Evolutionary conservation across 1,140 invertebrate species (phyloP).

Genomic region (Drosophila ananassae): DNA sequence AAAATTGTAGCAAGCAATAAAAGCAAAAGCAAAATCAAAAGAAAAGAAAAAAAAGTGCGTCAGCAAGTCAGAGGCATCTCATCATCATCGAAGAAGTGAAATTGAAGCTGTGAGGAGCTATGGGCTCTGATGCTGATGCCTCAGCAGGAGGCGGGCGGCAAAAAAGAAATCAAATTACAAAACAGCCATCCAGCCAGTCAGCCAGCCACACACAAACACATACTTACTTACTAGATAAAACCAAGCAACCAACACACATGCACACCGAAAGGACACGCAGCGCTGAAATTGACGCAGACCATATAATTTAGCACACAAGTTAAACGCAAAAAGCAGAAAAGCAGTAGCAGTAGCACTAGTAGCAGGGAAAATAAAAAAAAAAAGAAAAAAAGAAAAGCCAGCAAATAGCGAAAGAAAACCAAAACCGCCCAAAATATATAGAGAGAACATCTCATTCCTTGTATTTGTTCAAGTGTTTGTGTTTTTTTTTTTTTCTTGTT

Average conservation of each 20-base stretch:
- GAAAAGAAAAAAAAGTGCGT: slow-evolving; percentile 66
- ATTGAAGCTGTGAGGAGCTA: slow-evolving; percentile 33
- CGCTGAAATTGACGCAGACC: slow-evolving; percentile 60
- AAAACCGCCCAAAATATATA: slow-evolving; percentile 17
- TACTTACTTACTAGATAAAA: slow-evolving; percentile 32
- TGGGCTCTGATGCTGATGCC: slow-evolving; percentile 29
- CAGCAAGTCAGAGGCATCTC: slow-evolving; percentile 42
- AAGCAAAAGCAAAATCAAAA: slow-evolving; percentile 16
- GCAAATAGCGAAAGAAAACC: slow-evolving; percentile 35
- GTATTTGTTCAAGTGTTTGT: slow-evolving; percentile 15
- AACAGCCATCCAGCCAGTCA: slow-evolving; percentile 60
- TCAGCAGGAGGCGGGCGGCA: slow-evolving; percentile 72
- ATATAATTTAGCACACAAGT: slow-evolving; percentile 79
- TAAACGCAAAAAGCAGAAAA: slow-evolving; percentile 45
- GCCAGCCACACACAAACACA: slow-evolving; percentile 28
- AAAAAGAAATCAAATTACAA: slow-evolving; percentile 83
- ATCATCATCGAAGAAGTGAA: slow-evolving; percentile 30
- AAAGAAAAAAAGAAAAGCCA: slow-evolving; percentile 34
- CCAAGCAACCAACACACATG: slow-evolving; percentile 26
- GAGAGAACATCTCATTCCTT: slow-evolving; percentile 37
- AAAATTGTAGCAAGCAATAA: slow-evolving; percentile 25
- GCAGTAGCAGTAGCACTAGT: slow-evolving; percentile 14
- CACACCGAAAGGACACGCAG: slow-evolving; percentile 37
- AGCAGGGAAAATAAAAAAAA: slow-evolving; percentile 9
- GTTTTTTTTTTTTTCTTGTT: not conserved